These are phyloP conservation scores for Nyctalus aviator DNA, from an alignment of 2,797 vertebrate genomes.

Conservation along the genomic window DNA sequence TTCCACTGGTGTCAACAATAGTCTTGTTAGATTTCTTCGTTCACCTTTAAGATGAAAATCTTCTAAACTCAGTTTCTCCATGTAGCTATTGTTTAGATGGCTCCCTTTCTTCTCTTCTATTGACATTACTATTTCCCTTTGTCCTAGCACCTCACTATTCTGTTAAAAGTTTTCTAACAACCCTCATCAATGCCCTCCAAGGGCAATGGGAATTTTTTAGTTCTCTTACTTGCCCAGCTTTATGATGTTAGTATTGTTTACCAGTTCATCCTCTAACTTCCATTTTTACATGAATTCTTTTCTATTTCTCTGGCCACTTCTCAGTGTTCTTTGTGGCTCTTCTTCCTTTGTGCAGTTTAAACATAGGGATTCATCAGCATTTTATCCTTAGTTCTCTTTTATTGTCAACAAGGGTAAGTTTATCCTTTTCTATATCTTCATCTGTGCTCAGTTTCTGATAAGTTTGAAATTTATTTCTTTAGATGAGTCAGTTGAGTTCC, in stretches of 20 bases:
- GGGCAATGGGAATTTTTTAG: not conserved
- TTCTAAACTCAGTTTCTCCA: not conserved
- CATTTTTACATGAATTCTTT: not conserved
- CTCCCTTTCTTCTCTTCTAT: not conserved
- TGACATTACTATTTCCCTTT: not conserved
- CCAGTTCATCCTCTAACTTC: not conserved
- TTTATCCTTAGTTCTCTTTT: not conserved
- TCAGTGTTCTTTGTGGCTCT: not conserved
- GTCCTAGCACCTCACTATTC: not conserved
- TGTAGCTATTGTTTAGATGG: not conserved
- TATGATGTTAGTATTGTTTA: not conserved
- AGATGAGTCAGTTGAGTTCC: not conserved
- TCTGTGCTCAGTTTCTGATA: not conserved
- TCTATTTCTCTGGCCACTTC: not conserved
- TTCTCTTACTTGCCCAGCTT: not conserved
- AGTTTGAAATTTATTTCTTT: not conserved
- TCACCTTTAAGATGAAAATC: not conserved
- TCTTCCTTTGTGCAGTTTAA: not conserved
- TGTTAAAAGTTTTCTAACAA: not conserved
- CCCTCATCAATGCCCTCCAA: not conserved
- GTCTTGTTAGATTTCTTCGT: not conserved
- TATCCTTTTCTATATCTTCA: not conserved
- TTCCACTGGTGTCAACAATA: not conserved
- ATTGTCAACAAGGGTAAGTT: not conserved
- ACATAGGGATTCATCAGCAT: not conserved